Evolutionary conservation across 2,888 invertebrate genomes (phyloP).

Genomic region (Lagria hirta): DNA sequence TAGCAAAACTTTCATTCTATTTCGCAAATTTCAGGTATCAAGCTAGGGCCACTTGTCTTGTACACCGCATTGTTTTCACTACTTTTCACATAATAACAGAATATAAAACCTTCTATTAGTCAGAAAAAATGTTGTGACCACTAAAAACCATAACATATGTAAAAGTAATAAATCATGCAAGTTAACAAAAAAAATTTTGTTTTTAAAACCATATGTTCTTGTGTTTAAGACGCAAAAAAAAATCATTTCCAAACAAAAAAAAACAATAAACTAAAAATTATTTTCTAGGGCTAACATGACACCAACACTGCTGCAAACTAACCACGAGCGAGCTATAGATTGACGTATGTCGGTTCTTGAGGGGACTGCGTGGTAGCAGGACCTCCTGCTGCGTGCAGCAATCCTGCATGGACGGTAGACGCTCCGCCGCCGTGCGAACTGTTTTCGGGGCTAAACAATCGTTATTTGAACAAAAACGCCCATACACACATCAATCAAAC

Average conservation of each 20-base stretch:
- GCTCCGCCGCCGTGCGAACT: conserved; percentile 50
- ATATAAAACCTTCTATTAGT: no score
- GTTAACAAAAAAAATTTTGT: conserved; percentile 13
- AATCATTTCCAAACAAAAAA: conserved; percentile 31
- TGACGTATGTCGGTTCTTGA: conserved; percentile 91
- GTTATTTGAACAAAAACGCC: conserved; percentile 17
- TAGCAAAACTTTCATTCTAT: no score
- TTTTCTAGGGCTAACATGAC: conserved; percentile 41
- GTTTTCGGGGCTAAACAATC: conserved; percentile 55
- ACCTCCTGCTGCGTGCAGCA: conserved; percentile 59
- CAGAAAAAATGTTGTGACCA: no score
- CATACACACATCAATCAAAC: conserved; percentile 32
- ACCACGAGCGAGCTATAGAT: conserved; percentile 73
- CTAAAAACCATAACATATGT: no score
- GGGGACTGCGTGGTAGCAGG: conserved; percentile 65
- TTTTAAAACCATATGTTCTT: neutral
- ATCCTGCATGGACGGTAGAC: conserved; percentile 51
- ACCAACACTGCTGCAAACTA: conserved; percentile 56
- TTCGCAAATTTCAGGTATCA: no score
- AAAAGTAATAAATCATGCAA: no score
- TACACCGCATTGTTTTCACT: no score
- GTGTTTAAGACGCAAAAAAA: no score
- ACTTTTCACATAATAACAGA: no score
- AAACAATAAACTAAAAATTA: conserved; percentile 33
- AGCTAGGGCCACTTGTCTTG: no score